Evolutionary conservation across 2,888 invertebrate genomes (phyloP), one percentile per base, ranked within the genome.

Genomic region (Abrostola triplasia): DNA sequence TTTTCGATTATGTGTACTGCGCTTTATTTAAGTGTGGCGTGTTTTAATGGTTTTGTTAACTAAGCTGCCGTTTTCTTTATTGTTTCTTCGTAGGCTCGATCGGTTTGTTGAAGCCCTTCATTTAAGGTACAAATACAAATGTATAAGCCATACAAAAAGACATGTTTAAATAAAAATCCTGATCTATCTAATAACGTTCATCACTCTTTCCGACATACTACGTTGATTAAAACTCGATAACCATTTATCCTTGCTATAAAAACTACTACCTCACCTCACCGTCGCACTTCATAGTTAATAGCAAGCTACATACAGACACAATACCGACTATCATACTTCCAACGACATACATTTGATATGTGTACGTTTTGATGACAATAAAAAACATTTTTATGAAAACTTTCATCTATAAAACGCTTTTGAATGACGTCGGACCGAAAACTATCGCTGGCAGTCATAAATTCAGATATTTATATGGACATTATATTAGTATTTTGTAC

Each of bases 1-100:
- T 82, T 80, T 82, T 76, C 64, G 63, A 67, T 73, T 64, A 76
- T 82, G 77, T 84, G 83, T 79, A 71, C 63, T 44, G 53, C 53
- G 78, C 79, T 77, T 84, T 83, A 85, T 77, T 78, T 77, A 72
- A 76, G 65, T 59, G 62, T 51, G 57, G 66, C 64, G 68, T 67
- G 52, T 65, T 58, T 59, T 60, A 54, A 61, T 63, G 53, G 55
- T 67, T 51, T 72, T 72, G 54, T 53, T 64, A 59, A 56, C 9
- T 41, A 53, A 52, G 49, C 51, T 51, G 35, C 10, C 13, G n/a
- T 61, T 24, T 63, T 36, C 44, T 57, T 13, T 0, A 58, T 48
- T 67, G 47, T 68, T n/a, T n/a, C n/a, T n/a, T n/a, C n/a, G n/a
- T n/a, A n/a, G n/a, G n/a, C n/a, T n/a, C n/a, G n/a, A n/a, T n/a